A percentile compares a stretch with the other conserved stretches of the same genome.
phyloP scores from a whole-genome alignment of 2,888 invertebrate genomes.

The Melanotus villosus region DNA sequence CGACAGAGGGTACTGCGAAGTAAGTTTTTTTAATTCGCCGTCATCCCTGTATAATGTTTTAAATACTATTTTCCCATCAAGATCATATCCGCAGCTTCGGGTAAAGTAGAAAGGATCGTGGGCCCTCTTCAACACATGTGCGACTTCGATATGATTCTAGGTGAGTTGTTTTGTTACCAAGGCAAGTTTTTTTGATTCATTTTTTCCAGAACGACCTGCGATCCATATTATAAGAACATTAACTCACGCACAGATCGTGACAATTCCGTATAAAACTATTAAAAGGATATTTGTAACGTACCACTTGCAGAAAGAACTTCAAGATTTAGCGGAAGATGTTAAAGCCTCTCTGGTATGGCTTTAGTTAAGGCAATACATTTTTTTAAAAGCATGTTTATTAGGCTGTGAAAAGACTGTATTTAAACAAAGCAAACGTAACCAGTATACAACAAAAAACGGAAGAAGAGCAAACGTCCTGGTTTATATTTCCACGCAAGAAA shows the following conservation, averaged over 20 bases:
- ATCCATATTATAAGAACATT: constrained; percentile 50
- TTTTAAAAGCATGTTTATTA: background rate
- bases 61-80: constrained; percentile 13
- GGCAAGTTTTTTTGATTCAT: background rate
- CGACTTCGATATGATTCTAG: constrained; percentile 53
- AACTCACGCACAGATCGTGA: constrained; percentile 51
- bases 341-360: constrained; percentile 49
- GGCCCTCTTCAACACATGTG: constrained; percentile 49
- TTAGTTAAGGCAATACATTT: background rate
- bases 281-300: constrained; percentile 36
- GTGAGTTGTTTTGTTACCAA: constrained; percentile 31
- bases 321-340: constrained; percentile 38
- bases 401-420: constrained; percentile 45
- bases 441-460: no score
- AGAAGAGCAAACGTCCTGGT: constrained; percentile 49
- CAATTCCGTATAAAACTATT: constrained; percentile 43
- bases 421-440: constrained; percentile 23
- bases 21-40: no score
- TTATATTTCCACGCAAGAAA: constrained; percentile 49
- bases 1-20: constrained; percentile 55
- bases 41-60: background rate
- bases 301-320: constrained; percentile 23
- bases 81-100: constrained; percentile 49
- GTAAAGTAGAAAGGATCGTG: constrained; percentile 48
- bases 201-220: constrained; percentile 51